phyloP scores from a whole-genome alignment of 2,797 vertebrate genomes.

The Uromys caudimaculatus region DNA sequence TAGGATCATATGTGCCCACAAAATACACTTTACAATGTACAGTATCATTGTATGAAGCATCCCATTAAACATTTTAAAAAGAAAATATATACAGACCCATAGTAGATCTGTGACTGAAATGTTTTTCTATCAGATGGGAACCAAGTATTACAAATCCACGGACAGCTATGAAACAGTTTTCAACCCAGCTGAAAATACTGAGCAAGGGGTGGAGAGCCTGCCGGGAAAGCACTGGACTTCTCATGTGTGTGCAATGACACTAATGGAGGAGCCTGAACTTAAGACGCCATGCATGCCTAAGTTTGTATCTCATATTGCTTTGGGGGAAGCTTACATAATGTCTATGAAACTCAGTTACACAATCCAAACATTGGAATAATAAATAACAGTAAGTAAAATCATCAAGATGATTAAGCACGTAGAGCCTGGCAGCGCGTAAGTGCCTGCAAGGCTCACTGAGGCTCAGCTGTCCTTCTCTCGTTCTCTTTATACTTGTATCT shows the following conservation, averaged over 20 bases:
- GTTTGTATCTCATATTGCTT: background rate
- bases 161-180: background rate
- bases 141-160: conserved; percentile 24
- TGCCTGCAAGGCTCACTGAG: background rate
- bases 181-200: background rate
- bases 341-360: background rate
- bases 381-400: background rate
- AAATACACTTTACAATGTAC: conserved; percentile 36
- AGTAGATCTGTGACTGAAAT: background rate
- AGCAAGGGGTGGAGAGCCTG: background rate
- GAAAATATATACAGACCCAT: background rate
- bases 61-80: conserved; percentile 2
- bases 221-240: background rate
- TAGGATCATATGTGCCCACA: conserved; percentile 56
- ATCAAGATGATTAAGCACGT: background rate
- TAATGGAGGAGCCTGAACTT: background rate
- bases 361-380: conserved; percentile 11
- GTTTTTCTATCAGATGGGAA: conserved; percentile 13
- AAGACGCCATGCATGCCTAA: background rate
- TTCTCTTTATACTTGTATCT: background rate
- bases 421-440: background rate
- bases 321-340: background rate
- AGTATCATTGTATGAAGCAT: background rate
- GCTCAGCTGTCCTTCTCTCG: background rate
- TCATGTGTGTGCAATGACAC: background rate